phyloP scores from a whole-genome alignment of 2,113 vertebrate species.

The Xiphophorus couchianus region DNA sequence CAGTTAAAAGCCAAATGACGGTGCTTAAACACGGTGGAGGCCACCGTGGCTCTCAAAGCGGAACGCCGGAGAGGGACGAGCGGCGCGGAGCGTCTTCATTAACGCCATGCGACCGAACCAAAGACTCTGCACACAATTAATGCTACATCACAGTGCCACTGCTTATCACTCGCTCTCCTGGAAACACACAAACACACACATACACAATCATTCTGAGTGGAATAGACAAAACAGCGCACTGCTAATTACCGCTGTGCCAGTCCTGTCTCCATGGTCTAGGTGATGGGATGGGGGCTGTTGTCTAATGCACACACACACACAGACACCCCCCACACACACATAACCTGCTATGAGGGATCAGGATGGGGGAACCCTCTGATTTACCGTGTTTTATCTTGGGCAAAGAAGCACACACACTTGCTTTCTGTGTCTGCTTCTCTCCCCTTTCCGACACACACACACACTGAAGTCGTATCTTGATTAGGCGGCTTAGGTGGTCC shows the following conservation, averaged over 20 bases:
- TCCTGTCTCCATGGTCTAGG: slow-evolving; percentile 62
- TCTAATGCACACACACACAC: slow-evolving; percentile 40
- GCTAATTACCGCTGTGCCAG: slow-evolving; percentile 70
- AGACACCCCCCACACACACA: slow-evolving; percentile 23
- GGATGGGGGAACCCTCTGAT: slow-evolving; percentile 74
- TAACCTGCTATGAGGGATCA: slow-evolving; percentile 61
- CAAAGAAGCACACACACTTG: slow-evolving; percentile 46
- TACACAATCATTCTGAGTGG: slow-evolving; percentile 33
- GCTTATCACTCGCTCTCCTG: slow-evolving; percentile 64
- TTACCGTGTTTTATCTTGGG: slow-evolving; percentile 70
- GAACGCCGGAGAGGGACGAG: slow-evolving; percentile 53
- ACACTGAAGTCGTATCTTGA: slow-evolving; percentile 74
- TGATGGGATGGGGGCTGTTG: slow-evolving; percentile 68
- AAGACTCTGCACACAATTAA: slow-evolving; percentile 76
- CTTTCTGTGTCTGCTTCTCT: slow-evolving; percentile 8
- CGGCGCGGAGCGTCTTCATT: slow-evolving; percentile 68
- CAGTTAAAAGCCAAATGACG: slow-evolving; percentile 77
- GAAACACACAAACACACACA: slow-evolving; percentile 41
- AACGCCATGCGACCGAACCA: slow-evolving; percentile 65
- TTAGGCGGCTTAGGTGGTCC: slow-evolving; percentile 77
- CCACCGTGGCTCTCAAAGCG: slow-evolving; percentile 62
- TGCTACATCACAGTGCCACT: slow-evolving; percentile 74
- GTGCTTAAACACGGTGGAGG: slow-evolving; percentile 63
- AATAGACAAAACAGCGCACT: slow-evolving; percentile 65
- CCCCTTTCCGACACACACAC: slow-evolving; percentile 20